These are phyloP conservation scores for Takifugu rubripes DNA, from an alignment of 2,797 vertebrate species.

Conservation along the genomic window DNA sequence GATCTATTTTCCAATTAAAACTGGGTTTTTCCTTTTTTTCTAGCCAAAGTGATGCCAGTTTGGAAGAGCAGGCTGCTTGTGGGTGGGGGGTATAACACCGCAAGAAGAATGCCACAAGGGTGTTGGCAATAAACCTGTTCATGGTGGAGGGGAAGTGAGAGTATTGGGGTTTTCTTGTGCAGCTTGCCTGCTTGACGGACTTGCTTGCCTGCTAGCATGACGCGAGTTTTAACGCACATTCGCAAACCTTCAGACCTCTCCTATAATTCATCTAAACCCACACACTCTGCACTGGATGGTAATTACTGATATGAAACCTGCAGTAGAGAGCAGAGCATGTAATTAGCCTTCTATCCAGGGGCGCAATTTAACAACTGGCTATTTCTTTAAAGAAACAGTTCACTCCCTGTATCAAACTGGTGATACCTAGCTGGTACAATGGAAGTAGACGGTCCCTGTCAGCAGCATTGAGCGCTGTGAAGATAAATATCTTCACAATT, in stretches of 20 bases:
- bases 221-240: constrained; percentile 3
- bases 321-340: constrained; percentile 46
- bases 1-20: background rate
- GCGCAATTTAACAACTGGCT: constrained; percentile 37
- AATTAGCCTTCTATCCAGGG: constrained; percentile 58
- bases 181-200: too few relatives aligned
- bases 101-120: constrained; percentile 27
- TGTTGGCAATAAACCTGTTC: background rate
- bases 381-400: constrained; percentile 10
- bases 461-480: too few relatives aligned
- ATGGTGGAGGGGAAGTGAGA: too few relatives aligned
- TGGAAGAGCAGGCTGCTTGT: constrained; percentile 22
- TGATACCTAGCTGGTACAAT: too few relatives aligned
- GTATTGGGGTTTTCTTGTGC: too few relatives aligned
- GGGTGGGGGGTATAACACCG: constrained; percentile 42
- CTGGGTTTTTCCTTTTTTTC: too few relatives aligned
- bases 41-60: background rate
- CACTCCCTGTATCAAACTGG: background rate
- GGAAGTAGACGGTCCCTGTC: too few relatives aligned
- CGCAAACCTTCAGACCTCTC: constrained; percentile 27
- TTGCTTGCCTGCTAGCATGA: constrained; percentile 2
- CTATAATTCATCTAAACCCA: constrained; percentile 48
- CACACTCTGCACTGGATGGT: constrained; percentile 41
- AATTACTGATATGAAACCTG: constrained; percentile 64
- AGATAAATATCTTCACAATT: too few relatives aligned